These are phyloP conservation scores for Lepeophtheirus salmonis DNA, from an alignment of 1,140 invertebrate genomes.

Conservation along the genomic window DNA sequence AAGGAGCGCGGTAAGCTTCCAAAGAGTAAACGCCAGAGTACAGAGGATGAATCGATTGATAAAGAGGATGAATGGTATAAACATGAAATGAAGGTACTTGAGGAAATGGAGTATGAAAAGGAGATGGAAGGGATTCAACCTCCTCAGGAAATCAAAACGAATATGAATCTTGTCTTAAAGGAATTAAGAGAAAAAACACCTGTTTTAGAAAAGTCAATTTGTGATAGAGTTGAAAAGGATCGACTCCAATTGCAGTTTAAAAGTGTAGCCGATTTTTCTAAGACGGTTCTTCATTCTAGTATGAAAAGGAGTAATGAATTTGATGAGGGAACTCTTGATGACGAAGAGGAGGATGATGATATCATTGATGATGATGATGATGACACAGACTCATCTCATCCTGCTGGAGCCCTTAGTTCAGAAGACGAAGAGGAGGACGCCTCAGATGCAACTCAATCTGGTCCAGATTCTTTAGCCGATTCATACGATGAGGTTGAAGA, in stretches of 20 bases:
- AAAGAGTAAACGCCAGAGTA: conserved; percentile 49
- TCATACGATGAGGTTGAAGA: conserved; percentile 13
- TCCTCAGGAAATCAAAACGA: conserved; percentile 20
- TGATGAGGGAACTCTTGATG: conserved; percentile 43
- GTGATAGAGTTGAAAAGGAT: not conserved
- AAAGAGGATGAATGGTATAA: conserved; percentile 83
- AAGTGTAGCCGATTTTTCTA: conserved; percentile 24
- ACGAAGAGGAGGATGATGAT: conserved; percentile 43
- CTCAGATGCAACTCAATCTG: conserved; percentile 11
- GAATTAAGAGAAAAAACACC: conserved; percentile 19
- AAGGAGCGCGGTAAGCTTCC: not conserved
- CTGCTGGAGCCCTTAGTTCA: not conserved
- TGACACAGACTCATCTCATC: conserved; percentile 15
- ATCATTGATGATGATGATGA: conserved; percentile 12
- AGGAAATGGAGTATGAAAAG: conserved; percentile 49
- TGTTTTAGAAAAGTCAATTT: not conserved
- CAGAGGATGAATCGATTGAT: conserved; percentile 66
- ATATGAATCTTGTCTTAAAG: conserved; percentile 22
- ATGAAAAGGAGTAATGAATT: conserved; percentile 69
- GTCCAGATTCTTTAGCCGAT: conserved; percentile 13
- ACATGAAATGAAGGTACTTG: conserved; percentile 62
- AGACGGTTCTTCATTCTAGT: conserved; percentile 40
- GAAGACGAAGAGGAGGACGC: conserved; percentile 1
- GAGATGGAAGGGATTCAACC: conserved; percentile 34
- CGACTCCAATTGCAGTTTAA: not conserved